Percentiles rank a stretch among this genome's conserved stretches.
phyloP scores from a whole-genome alignment of 2,888 invertebrate species.

The Cloeon dipterum region DNA sequence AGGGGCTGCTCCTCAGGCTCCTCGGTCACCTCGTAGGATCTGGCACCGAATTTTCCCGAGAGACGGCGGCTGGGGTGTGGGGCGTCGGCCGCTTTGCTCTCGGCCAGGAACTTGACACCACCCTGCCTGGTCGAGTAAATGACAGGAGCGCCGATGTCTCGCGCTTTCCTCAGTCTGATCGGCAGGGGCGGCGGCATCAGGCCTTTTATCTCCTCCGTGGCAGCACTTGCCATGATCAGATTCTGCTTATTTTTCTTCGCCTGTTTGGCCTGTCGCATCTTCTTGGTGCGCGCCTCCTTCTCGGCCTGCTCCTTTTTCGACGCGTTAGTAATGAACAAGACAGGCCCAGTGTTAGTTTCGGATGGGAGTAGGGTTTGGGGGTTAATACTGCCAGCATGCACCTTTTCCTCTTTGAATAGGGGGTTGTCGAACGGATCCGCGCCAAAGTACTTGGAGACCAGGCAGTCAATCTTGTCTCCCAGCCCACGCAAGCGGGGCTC shows the following conservation, averaged over 20 bases:
- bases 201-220: neutral
- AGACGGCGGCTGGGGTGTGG: neutral
- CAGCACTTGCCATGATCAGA: neutral
- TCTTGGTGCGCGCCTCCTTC: neutral
- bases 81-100: too few species aligned
- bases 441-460: slow-evolving; percentile 51
- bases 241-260: neutral
- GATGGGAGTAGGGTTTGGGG: neutral
- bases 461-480: slow-evolving; percentile 51
- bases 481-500: slow-evolving; percentile 30
- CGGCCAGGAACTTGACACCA: neutral
- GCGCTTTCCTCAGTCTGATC: too few species aligned
- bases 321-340: neutral
- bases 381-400: slow-evolving; percentile 12
- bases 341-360: neutral
- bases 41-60: neutral
- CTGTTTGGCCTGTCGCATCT: too few species aligned
- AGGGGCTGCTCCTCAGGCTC: neutral
- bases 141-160: neutral
- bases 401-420: slow-evolving; percentile 26
- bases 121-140: neutral
- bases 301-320: neutral
- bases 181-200: neutral
- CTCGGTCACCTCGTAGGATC: neutral
- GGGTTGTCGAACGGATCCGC: slow-evolving; percentile 52